Evolutionary conservation across 2,797 vertebrate species (phyloP).

Genomic region (Sardinella longiceps): DNA sequence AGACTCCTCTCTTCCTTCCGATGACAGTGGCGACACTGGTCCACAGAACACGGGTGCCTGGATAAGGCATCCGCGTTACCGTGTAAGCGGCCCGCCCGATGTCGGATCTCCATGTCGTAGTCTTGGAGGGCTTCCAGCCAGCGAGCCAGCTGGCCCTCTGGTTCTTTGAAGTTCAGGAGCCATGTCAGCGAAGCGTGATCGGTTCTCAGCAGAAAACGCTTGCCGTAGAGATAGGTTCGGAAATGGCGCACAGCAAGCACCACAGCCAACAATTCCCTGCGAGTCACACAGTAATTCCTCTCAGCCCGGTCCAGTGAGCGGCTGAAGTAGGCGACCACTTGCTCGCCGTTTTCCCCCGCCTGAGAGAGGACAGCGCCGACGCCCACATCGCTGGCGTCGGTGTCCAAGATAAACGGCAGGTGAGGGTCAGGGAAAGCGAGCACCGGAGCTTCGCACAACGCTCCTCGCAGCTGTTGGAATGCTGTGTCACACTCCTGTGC

Average conservation of each 20-base stretch:
- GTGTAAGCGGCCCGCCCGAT: slow-evolving; percentile 17
- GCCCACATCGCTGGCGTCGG: neutral
- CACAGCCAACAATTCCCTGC: neutral
- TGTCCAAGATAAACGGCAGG: neutral
- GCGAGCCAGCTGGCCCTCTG: slow-evolving; percentile 18
- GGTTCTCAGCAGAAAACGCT: neutral
- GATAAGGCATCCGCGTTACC: slow-evolving; percentile 23
- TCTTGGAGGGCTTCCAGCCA: slow-evolving; percentile 13
- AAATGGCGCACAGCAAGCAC: neutral
- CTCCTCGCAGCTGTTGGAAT: neutral
- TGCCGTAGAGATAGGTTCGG: too few relatives aligned
- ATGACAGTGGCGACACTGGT: neutral
- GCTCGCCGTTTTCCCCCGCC: neutral
- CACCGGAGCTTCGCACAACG: neutral
- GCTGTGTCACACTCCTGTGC: neutral
- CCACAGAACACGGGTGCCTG: neutral
- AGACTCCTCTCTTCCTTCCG: neutral
- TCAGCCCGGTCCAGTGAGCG: neutral
- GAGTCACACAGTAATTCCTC: slow-evolving; percentile 22
- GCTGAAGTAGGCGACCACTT: neutral
- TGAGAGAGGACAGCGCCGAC: neutral
- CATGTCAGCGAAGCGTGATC: slow-evolving; percentile 1
- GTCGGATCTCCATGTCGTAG: slow-evolving; percentile 24
- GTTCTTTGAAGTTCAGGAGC: neutral
- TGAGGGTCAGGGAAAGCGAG: neutral